phyloP scores from a whole-genome alignment of 2,888 invertebrate species.

The Gymnosoma rotundatum region DNA sequence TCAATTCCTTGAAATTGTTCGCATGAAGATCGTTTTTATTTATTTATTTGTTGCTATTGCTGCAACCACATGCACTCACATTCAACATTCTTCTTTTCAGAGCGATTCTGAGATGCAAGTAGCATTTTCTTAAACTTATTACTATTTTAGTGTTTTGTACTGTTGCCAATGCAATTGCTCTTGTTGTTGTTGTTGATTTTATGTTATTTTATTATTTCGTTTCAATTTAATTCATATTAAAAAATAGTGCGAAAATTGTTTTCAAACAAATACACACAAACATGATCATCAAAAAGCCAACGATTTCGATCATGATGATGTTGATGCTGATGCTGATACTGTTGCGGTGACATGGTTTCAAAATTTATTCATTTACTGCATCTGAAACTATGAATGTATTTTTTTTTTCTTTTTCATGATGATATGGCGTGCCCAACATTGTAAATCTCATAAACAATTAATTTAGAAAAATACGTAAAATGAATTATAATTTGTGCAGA shows the following conservation, averaged over 20 bases:
- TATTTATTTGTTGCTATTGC: slow-evolving; percentile 10
- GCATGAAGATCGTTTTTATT: slow-evolving; percentile 74
- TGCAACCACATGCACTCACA: slow-evolving; percentile 12
- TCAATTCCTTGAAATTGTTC: slow-evolving; percentile 81
- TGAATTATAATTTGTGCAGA: slow-evolving; percentile 1
- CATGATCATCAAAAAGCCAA: slow-evolving; percentile 5
- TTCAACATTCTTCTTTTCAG: slow-evolving; percentile 11
- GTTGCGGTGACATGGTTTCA: slow-evolving; percentile 40
- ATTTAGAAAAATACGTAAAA: slow-evolving; percentile 65
- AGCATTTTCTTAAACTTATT: slow-evolving; percentile 32
- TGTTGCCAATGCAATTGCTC: slow-evolving; percentile 9
- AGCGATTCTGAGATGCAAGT: slow-evolving; percentile 9
- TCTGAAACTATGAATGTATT: slow-evolving; percentile 49
- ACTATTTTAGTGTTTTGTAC: slow-evolving; percentile 22
- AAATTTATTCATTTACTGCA: slow-evolving; percentile 50
- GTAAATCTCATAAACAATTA: slow-evolving; percentile 68
- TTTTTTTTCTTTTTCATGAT: background rate
- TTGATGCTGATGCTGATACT: too few species aligned
- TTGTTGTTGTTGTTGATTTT: slow-evolving; percentile 10
- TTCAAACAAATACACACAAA: slow-evolving; percentile 1
- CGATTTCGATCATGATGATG: background rate
- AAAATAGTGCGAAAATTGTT: slow-evolving; percentile 66
- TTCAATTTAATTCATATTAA: slow-evolving; percentile 67
- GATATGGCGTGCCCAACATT: slow-evolving; percentile 33
- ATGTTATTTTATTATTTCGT: slow-evolving; percentile 20